Evolutionary conservation across 2,113 vertebrate genomes (phyloP).

Genomic region (Chionodraco myersi): DNA sequence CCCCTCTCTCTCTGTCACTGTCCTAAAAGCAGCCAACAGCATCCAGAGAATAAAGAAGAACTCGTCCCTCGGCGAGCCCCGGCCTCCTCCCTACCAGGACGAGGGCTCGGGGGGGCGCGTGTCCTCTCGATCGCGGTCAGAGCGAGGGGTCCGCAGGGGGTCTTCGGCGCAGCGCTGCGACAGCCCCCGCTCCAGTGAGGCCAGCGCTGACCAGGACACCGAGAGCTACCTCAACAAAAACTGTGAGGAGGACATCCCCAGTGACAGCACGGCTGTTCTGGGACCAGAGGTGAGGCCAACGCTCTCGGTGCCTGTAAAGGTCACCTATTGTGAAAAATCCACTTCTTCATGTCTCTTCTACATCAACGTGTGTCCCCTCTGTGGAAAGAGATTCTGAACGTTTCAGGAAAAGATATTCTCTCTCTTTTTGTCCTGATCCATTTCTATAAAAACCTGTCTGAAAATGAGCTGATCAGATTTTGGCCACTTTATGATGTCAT

Average conservation of each 20-base stretch:
- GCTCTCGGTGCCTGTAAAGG: neutral
- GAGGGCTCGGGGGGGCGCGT: constrained; percentile 84
- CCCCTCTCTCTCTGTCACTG: constrained; percentile 19
- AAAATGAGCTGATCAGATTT: too few species aligned
- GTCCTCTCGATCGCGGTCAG: constrained; percentile 84
- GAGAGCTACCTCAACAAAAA: constrained; percentile 93
- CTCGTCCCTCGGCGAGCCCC: constrained; percentile 87
- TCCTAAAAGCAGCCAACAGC: constrained; percentile 83
- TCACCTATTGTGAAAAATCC: too few species aligned
- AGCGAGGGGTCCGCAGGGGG: constrained; percentile 84
- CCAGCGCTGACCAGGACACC: constrained; percentile 89
- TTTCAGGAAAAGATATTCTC: too few species aligned
- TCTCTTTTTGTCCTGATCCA: too few species aligned
- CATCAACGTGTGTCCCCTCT: too few species aligned
- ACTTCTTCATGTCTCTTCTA: too few species aligned
- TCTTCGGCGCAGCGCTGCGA: constrained; percentile 79
- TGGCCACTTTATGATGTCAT: too few species aligned
- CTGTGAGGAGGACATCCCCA: constrained; percentile 94
- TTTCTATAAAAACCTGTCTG: too few species aligned
- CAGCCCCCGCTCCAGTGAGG: constrained; percentile 86
- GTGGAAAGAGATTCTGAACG: too few species aligned
- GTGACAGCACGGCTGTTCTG: constrained; percentile 94
- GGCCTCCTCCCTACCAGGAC: constrained; percentile 93
- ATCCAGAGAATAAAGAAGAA: constrained; percentile 92
- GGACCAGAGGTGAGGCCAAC: constrained; percentile 89